phyloP scores from a whole-genome alignment of 2,888 invertebrate genomes.

The Acrobasis suavella region DNA sequence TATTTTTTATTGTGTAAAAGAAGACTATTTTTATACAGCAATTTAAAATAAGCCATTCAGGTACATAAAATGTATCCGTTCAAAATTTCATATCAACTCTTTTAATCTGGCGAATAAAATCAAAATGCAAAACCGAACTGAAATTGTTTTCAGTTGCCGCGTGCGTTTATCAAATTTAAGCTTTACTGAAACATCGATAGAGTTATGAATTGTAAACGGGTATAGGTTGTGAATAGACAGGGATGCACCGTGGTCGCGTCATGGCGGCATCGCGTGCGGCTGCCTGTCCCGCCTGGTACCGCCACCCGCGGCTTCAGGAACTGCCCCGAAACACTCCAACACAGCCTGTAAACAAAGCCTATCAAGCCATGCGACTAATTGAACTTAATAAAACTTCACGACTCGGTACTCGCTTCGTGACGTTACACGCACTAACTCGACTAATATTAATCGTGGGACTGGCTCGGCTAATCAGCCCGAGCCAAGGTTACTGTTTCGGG shows the following conservation, averaged over 20 bases:
- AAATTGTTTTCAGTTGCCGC: constrained; percentile 35
- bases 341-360: constrained; percentile 63
- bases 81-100: neutral
- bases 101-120: constrained; percentile 20
- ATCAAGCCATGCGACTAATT: constrained; percentile 34
- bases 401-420: constrained; percentile 44
- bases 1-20: too few species aligned
- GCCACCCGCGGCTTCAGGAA: constrained; percentile 65
- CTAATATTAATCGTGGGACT: constrained; percentile 48
- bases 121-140: constrained; percentile 42
- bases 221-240: constrained; percentile 50
- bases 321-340: constrained; percentile 63
- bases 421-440: constrained; percentile 44
- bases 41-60: neutral
- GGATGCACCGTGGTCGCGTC: constrained; percentile 62
- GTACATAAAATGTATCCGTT: neutral
- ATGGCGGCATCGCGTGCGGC: constrained; percentile 68
- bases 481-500: constrained; percentile 58
- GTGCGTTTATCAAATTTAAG: constrained; percentile 2
- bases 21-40: neutral
- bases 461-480: constrained; percentile 36
- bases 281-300: constrained; percentile 81
- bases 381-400: constrained; percentile 47
- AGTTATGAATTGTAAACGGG: constrained; percentile 53
- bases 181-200: constrained; percentile 38